phyloP scores from a whole-genome alignment of 2,113 vertebrate genomes.

The Aramus guarauna region DNA sequence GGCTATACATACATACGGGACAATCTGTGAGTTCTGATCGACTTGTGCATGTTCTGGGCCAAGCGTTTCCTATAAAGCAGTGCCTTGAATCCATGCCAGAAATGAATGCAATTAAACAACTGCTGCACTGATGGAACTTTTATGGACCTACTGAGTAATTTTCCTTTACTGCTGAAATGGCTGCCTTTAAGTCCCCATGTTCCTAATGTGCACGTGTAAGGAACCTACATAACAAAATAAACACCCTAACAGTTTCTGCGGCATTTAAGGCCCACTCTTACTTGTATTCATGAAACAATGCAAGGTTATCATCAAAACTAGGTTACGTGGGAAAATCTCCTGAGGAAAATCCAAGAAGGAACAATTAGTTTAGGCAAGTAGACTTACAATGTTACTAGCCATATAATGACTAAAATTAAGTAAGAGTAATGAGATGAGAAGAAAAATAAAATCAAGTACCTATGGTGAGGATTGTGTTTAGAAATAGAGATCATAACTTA shows the following conservation, averaged over 20 bases:
- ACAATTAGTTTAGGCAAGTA: not conserved
- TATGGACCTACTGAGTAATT: not conserved
- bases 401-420: not conserved
- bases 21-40: not conserved
- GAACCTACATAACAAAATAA: not conserved
- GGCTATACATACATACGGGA: not conserved
- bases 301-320: not conserved
- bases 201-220: not conserved
- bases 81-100: not conserved
- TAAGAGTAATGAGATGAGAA: not conserved
- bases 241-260: not conserved
- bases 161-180: not conserved
- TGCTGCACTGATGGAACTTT: not conserved
- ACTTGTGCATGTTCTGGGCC: not conserved
- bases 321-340: not conserved
- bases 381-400: not conserved
- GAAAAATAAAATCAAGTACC: not conserved
- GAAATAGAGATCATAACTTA: not conserved
- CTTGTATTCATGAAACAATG: not conserved
- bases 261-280: not conserved
- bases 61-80: not conserved
- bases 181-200: not conserved
- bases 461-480: not conserved
- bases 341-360: not conserved
- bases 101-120: not conserved